A percentile compares a stretch with the other conserved stretches of the same genome.
phyloP scores from a whole-genome alignment of 2,888 invertebrate species.

The Dendrolimus houi region DNA sequence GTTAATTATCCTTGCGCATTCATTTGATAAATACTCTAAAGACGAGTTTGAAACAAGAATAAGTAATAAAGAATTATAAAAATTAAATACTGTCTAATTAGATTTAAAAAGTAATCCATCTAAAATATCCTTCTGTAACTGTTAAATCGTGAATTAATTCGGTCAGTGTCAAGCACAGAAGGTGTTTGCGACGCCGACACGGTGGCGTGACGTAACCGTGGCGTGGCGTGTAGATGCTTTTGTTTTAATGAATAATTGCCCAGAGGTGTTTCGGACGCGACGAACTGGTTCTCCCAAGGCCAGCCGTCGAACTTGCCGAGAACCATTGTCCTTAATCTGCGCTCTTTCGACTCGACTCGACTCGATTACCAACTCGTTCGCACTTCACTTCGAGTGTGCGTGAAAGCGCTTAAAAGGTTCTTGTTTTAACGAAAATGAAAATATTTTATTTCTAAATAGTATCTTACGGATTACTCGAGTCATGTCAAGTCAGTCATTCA shows the following conservation, averaged over 20 bases:
- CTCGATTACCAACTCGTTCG: conserved; percentile 23
- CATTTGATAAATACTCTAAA: no score
- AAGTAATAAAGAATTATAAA: no score
- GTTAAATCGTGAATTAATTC: no score
- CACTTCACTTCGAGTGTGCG: conserved; percentile 15
- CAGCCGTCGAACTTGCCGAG: conserved; percentile 68
- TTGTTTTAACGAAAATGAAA: background rate
- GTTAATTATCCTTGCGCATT: no score
- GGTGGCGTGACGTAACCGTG: conserved; percentile 57
- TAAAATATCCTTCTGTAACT: no score
- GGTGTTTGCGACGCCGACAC: background rate
- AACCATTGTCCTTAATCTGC: conserved; percentile 45
- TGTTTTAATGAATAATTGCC: conserved; percentile 76
- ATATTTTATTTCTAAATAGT: no score
- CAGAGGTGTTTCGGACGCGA: conserved; percentile 71
- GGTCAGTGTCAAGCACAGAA: no score
- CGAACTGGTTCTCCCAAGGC: conserved; percentile 72
- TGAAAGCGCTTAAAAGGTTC: conserved; percentile 1
- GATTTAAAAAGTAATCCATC: no score
- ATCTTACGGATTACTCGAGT: no score
- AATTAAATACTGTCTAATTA: no score
- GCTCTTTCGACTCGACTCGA: conserved; percentile 16
- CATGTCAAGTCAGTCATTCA: no score
- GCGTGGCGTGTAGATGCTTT: conserved; percentile 51
- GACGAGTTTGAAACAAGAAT: no score